Evolutionary conservation across 2,888 invertebrate species (phyloP), one percentile per base, ranked within the genome.

Genomic region (Drosophila neotestacea): DNA sequence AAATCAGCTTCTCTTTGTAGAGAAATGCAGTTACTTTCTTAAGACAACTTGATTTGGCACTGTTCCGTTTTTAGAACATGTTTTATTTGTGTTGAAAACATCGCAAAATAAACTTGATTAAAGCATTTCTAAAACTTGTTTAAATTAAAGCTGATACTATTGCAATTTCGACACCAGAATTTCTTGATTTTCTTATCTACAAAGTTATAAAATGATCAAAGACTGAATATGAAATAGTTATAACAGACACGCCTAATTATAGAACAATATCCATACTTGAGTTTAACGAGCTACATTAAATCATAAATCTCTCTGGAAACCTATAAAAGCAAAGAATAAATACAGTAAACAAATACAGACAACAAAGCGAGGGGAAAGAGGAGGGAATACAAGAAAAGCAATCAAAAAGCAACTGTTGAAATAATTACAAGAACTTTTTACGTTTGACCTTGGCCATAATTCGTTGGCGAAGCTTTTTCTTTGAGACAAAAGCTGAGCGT

Each of bases 371-470:
- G 44, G n/a, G 44, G 39, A 16, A 16, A 34, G 34, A 9, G 34
- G 34, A 22, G 27, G 36, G 1, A 50, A 32, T 32, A 55, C 51
- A 61, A 70, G 47, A 65, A 70, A 67, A 55, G 34, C 51, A 71
- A 73, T 56, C 42, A 70, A 58, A 73, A 73, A 27, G 42, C 62
- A 71, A 54, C n/a, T 16, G 73, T 72, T 69, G 79, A 74, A 89
- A 77, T 78, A 88, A 81, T 89, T 85, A 88, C 86, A 87, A 87
- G 86, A 87, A 89, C 89, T 88, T 85, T 85, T 87, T 77, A 85
- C 86, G 68, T 70, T 50, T 75, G 84, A 87, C 89, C 86, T 87
- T 89, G 89, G 75, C 81, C 85, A 87, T 81, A 77, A 81, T 88
- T 73, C 67, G 75, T 75, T 73, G 70, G 66, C 81, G 39, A 48